Percentiles rank a stretch among this genome's conserved stretches.
These are phyloP conservation scores for Hystrix cristata DNA, from an alignment of 2,113 vertebrate genomes.

Conservation along the genomic window DNA sequence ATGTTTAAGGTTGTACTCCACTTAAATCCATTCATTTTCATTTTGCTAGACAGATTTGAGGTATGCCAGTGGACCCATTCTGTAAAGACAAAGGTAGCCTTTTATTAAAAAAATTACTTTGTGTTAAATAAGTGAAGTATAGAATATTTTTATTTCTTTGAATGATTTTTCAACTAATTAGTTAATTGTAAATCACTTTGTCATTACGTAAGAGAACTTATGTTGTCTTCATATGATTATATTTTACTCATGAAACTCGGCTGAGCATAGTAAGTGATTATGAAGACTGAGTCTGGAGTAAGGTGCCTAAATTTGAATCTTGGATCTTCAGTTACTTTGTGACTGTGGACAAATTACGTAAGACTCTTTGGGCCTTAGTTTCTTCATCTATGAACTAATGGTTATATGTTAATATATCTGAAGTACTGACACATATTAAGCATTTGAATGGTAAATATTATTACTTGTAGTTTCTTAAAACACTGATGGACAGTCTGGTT, in stretches of 20 bases:
- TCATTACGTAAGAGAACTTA: not conserved
- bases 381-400: not conserved
- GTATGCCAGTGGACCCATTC: not conserved
- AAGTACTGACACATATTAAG: not conserved
- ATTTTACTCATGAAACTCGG: not conserved
- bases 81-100: not conserved
- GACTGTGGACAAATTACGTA: not conserved
- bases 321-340: not conserved
- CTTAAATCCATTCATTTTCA: not conserved
- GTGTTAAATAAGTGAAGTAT: not conserved
- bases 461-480: not conserved
- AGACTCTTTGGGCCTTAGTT: not conserved
- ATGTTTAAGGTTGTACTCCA: not conserved
- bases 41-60: constrained; percentile 39
- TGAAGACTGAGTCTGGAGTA: not conserved
- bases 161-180: not conserved
- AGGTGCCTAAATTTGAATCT: not conserved
- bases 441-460: not conserved
- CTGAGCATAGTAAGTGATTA: not conserved
- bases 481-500: not conserved
- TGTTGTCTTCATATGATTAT: not conserved
- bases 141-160: not conserved
- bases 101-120: not conserved
- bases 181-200: not conserved
- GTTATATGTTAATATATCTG: not conserved